Base-by-base conservation (phyloP, 2,113 vertebrate species). In the Equus quagga region DNA sequence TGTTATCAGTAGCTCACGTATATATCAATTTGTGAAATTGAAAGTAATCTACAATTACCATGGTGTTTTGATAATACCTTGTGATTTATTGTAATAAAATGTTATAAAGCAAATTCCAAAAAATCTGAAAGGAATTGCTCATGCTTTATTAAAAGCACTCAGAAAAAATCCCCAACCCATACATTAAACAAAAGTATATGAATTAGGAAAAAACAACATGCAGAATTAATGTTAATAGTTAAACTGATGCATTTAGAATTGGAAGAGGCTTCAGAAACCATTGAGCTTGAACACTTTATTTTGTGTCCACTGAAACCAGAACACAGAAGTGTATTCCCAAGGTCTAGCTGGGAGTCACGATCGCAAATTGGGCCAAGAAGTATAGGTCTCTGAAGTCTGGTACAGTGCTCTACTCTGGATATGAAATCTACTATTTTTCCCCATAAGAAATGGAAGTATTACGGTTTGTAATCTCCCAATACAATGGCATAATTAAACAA, bases 11-110 rank as follows among this genome's bases (percentile, higher is more conserved):
- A 64, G 69, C 21, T 2, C 8, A 84, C 51, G 58, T 65, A 46
- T 49, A 54, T 41, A 10, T 54, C 46, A 89, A 80, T 85, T 23
- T 49, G 85, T 41, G 51, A 69, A 93, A 91, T 6, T 75, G 24
- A 95, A 28, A 64, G 17, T 70, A 88, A 85, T 81, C 17, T 60
- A 41, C 46, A 9, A 76, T 64, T 36, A 78, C 6, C 6, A 62
- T 58, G 49, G 69, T 79, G 64, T 33, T 92, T 91, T 79, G 10
- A 56, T 62, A 95, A 85, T 85, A 64, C 33, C 10, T 23, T 88
- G 33, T 67, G 44, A 83, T 36, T 95, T 89, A 76, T 46, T 96
- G 81, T 90, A 83, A 76, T 24, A 73, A 46, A 82, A 31, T 10
- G 78, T 8, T 44, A 58, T 65, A 91, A 79, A 76, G 21, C 41